Evolutionary conservation across 2,888 invertebrate species (phyloP).

Genomic region (Unio delphinus): DNA sequence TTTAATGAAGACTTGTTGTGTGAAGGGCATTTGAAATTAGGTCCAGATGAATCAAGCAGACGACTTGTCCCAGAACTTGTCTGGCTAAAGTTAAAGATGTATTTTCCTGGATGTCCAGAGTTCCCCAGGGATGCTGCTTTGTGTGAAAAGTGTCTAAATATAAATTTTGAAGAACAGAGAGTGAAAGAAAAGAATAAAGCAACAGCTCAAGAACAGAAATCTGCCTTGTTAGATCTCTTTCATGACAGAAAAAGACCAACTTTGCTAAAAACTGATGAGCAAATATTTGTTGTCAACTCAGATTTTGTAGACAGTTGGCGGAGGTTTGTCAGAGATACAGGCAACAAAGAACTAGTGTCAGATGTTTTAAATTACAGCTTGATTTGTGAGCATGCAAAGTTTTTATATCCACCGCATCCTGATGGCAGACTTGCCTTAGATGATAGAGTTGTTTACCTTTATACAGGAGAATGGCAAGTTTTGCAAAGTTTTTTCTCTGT

Average conservation of each 20-base stretch:
- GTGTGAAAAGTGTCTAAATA: constrained; percentile 61
- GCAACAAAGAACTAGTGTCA: constrained; percentile 43
- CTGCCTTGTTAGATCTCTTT: constrained; percentile 67
- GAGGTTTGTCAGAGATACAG: constrained; percentile 70
- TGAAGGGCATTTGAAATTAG: constrained; percentile 72
- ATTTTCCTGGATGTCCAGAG: constrained; percentile 70
- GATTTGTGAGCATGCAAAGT: constrained; percentile 64
- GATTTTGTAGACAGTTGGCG: constrained; percentile 72
- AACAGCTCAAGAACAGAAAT: constrained; percentile 68
- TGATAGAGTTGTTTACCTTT: constrained; percentile 42
- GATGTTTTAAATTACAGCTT: constrained; percentile 54
- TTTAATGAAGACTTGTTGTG: constrained; percentile 77
- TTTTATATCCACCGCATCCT: constrained; percentile 57
- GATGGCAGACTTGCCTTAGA: constrained; percentile 24
- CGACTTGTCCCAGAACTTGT: constrained; percentile 74
- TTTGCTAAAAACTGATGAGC: constrained; percentile 39
- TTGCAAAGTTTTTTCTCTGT: constrained; percentile 42
- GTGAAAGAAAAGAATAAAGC: constrained; percentile 40
- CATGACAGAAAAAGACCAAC: constrained; percentile 67
- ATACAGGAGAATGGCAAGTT: constrained; percentile 58
- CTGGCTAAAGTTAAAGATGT: constrained; percentile 74
- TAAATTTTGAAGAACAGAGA: constrained; percentile 35
- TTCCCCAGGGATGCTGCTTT: constrained; percentile 43
- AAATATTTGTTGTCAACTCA: constrained; percentile 56
- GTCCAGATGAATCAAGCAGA: constrained; percentile 68